Conservation (phyloP, 1,140 invertebrate species). For the Pseudomyrmex pallidus region DNA sequence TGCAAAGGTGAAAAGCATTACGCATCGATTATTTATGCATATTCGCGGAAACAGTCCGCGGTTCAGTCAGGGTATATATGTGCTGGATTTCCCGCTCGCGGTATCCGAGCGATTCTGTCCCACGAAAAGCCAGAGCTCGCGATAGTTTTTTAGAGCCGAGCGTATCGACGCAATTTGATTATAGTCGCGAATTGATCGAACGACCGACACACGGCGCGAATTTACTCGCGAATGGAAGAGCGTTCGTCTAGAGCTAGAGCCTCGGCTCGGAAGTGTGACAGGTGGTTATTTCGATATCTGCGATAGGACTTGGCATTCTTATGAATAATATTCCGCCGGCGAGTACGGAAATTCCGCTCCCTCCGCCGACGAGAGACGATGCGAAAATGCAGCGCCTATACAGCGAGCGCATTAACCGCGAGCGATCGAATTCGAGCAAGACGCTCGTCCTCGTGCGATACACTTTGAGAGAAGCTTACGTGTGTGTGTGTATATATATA, state of each 20-base stretch:
- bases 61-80: constrained; percentile 44
- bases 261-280: constrained; percentile 66
- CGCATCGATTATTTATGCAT: constrained; percentile 45
- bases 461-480: background rate
- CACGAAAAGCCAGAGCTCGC: constrained; percentile 48
- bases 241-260: constrained; percentile 53
- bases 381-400: background rate
- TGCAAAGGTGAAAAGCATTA: constrained; percentile 55
- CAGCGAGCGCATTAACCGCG: constrained; percentile 32
- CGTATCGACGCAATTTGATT: constrained; percentile 47
- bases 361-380: background rate
- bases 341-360: constrained; percentile 45
- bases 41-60: constrained; percentile 44
- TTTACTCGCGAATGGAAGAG: constrained; percentile 55
- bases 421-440: constrained; percentile 36
- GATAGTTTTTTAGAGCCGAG: constrained; percentile 31
- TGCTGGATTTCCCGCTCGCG: constrained; percentile 32
- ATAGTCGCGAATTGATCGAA: constrained; percentile 59
- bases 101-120: constrained; percentile 20
- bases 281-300: constrained; percentile 65
- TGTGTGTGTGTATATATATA: background rate
- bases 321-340: constrained; percentile 66
- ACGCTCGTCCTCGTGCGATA: constrained; percentile 17
- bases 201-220: constrained; percentile 39
- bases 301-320: constrained; percentile 55